phyloP scores from a whole-genome alignment of 2,113 vertebrate species.

The Abramis brama region DNA sequence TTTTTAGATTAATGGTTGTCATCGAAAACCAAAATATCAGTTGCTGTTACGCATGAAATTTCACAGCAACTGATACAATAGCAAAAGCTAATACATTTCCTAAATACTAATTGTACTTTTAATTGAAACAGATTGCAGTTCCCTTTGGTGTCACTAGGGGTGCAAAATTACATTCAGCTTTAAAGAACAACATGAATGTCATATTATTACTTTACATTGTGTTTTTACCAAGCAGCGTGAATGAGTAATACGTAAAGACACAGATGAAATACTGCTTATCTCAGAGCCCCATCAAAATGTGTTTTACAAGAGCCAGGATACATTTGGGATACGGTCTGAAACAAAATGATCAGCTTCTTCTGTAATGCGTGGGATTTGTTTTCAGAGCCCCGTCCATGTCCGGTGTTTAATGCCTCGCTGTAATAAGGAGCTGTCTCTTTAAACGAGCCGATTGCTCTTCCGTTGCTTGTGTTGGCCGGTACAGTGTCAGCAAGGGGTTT shows the following conservation, averaged over 20 bases:
- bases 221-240: not conserved
- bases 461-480: slow-evolving; percentile 63
- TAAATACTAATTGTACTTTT: not conserved
- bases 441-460: slow-evolving; percentile 57
- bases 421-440: slow-evolving; percentile 49
- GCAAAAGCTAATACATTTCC: not conserved
- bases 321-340: slow-evolving; percentile 8
- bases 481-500: slow-evolving; percentile 19
- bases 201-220: too few species aligned
- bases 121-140: not conserved
- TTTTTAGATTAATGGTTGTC: too few species aligned
- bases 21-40: too few species aligned
- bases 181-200: not conserved
- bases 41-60: too few species aligned
- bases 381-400: slow-evolving; percentile 7
- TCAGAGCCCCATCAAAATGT: not conserved
- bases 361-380: slow-evolving; percentile 4
- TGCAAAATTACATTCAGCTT: not conserved
- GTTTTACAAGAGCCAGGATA: not conserved
- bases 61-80: not conserved
- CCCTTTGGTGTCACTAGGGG: not conserved
- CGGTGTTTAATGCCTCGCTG: slow-evolving; percentile 4
- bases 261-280: slow-evolving; percentile 3
- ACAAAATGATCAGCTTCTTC: slow-evolving; percentile 3
- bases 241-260: not conserved